These are phyloP conservation scores for Carassius gibelio DNA, from an alignment of 2,113 vertebrate genomes.

Conservation along the genomic window DNA sequence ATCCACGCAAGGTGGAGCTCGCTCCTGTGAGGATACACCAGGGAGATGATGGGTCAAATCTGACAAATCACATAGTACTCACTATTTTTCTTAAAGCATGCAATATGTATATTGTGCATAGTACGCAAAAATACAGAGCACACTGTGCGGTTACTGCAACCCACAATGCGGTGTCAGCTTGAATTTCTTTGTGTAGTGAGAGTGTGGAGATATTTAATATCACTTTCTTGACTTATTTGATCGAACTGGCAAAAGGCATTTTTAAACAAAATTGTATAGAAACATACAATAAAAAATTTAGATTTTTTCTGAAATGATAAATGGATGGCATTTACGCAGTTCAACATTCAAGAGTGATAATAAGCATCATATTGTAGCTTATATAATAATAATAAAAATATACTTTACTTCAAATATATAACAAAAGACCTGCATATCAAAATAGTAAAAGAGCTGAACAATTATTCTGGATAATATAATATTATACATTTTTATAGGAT, in stretches of 20 bases:
- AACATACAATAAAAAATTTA: background rate
- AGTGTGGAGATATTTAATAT: background rate
- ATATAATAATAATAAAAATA: too few relatives aligned
- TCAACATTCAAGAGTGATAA: too few relatives aligned
- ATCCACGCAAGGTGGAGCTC: slow-evolving; percentile 78
- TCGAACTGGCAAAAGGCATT: background rate
- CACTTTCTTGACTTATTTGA: background rate
- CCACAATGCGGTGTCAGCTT: background rate
- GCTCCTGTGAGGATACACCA: slow-evolving; percentile 75
- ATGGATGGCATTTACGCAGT: too few relatives aligned
- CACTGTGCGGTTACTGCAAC: background rate
- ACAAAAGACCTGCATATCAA: too few relatives aligned
- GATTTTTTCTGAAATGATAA: too few relatives aligned
- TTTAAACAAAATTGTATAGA: background rate
- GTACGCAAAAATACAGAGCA: background rate
- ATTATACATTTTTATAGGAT: background rate
- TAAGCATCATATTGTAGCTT: too few relatives aligned
- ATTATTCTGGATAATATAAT: background rate
- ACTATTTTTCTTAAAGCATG: background rate
- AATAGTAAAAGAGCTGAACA: background rate
- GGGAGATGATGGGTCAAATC: background rate
- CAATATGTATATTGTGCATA: background rate
- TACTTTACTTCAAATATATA: too few relatives aligned
- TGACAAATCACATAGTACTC: background rate
- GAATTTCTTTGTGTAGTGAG: too few relatives aligned